Base-by-base conservation (phyloP, 2,888 invertebrate species). In the Galerucella calmariensis region DNA sequence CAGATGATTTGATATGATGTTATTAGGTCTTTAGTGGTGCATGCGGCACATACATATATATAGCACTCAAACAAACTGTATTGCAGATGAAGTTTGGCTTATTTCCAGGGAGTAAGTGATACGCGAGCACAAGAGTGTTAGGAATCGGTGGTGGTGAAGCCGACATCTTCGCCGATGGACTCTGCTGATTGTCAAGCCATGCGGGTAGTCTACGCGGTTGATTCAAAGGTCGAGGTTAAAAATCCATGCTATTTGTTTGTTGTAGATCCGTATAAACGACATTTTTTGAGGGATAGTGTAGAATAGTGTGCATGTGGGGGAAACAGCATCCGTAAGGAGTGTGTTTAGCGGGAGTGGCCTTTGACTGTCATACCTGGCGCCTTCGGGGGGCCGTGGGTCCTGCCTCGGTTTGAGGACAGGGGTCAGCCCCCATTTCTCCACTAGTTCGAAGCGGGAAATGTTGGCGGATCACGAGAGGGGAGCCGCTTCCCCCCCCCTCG, bases 381-480 rank as follows among this genome's bases (percentile, higher is more conserved):
- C 92, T 88, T 93, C 92, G 89, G 92, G 93, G 94, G 95, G 93
- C 91, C 91, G 89, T 89, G 94, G 94, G 92, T 95, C 95, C 94
- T 95, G 95, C 92, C 95, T 95, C 94, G 95, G 95, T 91, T 94
- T 94, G 92, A 96, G 94, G 94, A 96, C 95, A 93, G 96, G 96
- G 93, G 96, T 96, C 91, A 96, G 95, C 94, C 96, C 96, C 96
- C 96, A 96, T 95, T 95, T 95, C 92, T 96, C 96, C 91, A 95
- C 93, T 92, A 96, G 95, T 93, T 96, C 96, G 94, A 96, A 94
- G 92, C 95, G 96, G 93, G 96, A 95, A 97, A 96, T 96, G 94
- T 94, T 95, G 94, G 92, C 92, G 92, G 91, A 89, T 90, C 89
- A 90, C 89, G 90, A 89, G 90, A 90, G 90, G 90, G 90, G 89